Evolutionary conservation across 2,797 vertebrate species (phyloP).

Genomic region (Urosaurus nigricauda): DNA sequence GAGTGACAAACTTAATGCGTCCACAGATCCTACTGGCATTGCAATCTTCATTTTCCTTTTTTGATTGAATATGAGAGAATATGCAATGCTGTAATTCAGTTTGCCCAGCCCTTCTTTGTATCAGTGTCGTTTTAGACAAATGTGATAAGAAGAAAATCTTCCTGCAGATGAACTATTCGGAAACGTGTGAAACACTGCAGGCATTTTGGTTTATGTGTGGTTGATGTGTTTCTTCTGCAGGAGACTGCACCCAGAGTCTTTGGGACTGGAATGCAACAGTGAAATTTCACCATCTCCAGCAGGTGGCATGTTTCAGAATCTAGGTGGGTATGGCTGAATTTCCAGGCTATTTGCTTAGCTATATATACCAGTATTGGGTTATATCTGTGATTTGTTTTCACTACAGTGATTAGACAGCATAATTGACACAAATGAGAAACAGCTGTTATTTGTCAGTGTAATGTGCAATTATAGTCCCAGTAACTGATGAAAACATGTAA

Average conservation of each 20-base stretch:
- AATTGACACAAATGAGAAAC: slow-evolving; percentile 50
- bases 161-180: too few relatives aligned
- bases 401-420: slow-evolving; percentile 43
- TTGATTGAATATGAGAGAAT: too few relatives aligned
- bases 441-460: slow-evolving; percentile 42
- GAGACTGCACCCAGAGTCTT: slow-evolving; percentile 37
- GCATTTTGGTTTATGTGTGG: too few relatives aligned
- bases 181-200: too few relatives aligned
- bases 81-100: too few relatives aligned
- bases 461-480: slow-evolving; percentile 35
- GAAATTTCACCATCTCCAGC: slow-evolving; percentile 63
- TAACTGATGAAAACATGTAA: slow-evolving; percentile 14
- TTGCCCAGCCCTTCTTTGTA: too few relatives aligned
- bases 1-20: too few relatives aligned
- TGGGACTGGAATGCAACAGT: slow-evolving; percentile 11
- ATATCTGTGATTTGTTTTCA: slow-evolving; percentile 46
- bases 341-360: slow-evolving; percentile 20
- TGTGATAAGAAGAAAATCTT: too few relatives aligned
- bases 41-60: too few relatives aligned
- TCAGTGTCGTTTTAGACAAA: too few relatives aligned
- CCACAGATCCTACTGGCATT: too few relatives aligned
- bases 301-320: slow-evolving; percentile 63
- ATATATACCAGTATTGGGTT: slow-evolving; percentile 39
- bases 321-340: slow-evolving; percentile 51
- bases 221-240: not conserved